phyloP scores from a whole-genome alignment of 2,113 vertebrate genomes.

The Oophaga pumilio region DNA sequence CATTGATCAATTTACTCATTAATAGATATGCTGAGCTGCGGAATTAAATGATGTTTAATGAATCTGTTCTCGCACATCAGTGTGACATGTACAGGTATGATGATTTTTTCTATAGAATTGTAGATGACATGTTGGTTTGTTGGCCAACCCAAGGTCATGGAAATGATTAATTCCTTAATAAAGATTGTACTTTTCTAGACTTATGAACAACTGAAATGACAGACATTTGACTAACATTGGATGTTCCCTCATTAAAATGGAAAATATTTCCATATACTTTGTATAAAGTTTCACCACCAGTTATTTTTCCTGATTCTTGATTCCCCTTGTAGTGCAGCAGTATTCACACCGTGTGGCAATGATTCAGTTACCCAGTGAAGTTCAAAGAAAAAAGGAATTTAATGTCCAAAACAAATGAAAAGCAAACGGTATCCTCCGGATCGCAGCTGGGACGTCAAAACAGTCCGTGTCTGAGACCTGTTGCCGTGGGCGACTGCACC shows the following conservation, averaged over 20 bases:
- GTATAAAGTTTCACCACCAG: too few relatives aligned
- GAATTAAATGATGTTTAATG: conserved; percentile 24
- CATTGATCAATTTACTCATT: conserved; percentile 31
- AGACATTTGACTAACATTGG: not conserved
- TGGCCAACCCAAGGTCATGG: not conserved
- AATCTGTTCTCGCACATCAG: conserved; percentile 11
- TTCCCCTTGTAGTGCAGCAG: too few relatives aligned
- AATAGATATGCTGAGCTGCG: conserved; percentile 21
- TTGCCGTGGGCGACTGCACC: too few relatives aligned
- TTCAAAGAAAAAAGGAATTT: too few relatives aligned
- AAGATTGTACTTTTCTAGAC: not conserved
- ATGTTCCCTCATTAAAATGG: not conserved
- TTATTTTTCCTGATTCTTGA: too few relatives aligned
- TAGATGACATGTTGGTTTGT: not conserved
- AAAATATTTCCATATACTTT: not conserved
- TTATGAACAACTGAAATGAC: too few relatives aligned
- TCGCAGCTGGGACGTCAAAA: too few relatives aligned
- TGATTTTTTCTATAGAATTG: not conserved
- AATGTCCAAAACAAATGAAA: too few relatives aligned
- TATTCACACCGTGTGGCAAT: too few relatives aligned
- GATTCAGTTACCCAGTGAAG: too few relatives aligned
- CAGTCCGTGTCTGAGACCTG: too few relatives aligned
- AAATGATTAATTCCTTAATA: not conserved
- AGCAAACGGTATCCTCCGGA: too few relatives aligned
- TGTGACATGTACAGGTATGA: not conserved